phyloP scores from a whole-genome alignment of 1,140 invertebrate species.

The Diabrotica virgifera region DNA sequence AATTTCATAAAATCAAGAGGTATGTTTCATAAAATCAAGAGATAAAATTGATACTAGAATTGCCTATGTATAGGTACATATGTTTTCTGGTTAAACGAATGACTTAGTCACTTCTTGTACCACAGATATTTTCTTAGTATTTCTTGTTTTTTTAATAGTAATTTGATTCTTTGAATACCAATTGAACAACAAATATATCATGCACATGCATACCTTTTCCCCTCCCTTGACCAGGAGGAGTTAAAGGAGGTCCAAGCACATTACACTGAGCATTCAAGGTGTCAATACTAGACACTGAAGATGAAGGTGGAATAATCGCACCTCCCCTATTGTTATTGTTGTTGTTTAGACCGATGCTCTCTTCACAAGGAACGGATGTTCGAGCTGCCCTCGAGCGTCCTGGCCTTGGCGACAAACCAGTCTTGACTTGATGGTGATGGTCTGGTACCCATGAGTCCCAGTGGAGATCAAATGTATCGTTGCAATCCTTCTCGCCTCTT shows the following conservation, averaged over 20 bases:
- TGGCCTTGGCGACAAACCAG: constrained; percentile 59
- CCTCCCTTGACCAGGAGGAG: constrained; percentile 42
- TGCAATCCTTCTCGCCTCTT: constrained; percentile 54
- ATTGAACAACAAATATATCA: constrained; percentile 1
- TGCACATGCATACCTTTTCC: constrained; percentile 43
- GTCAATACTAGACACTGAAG: constrained; percentile 47
- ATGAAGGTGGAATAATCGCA: constrained; percentile 42
- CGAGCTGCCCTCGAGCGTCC: constrained; percentile 52
- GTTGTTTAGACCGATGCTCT: constrained; percentile 55
- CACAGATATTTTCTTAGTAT: too few relatives aligned
- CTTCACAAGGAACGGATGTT: constrained; percentile 61
- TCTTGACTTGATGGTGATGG: constrained; percentile 45
- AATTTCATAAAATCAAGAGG: too few relatives aligned
- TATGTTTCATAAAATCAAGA: too few relatives aligned
- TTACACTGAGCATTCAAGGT: constrained; percentile 42
- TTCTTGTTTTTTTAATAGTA: background rate
- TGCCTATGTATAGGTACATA: too few relatives aligned
- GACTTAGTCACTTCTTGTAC: too few relatives aligned
- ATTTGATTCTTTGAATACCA: background rate
- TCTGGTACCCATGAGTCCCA: constrained; percentile 87
- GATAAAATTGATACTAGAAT: too few relatives aligned
- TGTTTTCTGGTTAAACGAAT: too few relatives aligned
- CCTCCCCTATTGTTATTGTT: constrained; percentile 48
- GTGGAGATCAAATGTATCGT: constrained; percentile 70
- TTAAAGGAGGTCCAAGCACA: constrained; percentile 39